phyloP scores from a whole-genome alignment of 2,113 vertebrate genomes.

The Microtus ochrogaster region DNA sequence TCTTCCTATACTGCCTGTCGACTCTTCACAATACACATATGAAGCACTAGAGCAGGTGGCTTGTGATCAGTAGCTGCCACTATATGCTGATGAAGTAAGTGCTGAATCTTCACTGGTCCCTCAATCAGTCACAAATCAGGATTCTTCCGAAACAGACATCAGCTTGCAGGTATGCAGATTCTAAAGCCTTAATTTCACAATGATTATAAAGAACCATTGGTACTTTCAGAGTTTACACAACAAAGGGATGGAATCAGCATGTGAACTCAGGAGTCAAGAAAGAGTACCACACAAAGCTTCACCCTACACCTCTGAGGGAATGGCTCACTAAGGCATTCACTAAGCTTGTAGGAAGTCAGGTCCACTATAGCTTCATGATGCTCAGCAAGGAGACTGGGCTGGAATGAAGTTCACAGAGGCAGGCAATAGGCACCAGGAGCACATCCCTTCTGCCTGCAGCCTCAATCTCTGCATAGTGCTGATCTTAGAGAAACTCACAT shows the following conservation, averaged over 20 bases:
- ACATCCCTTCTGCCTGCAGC: not conserved
- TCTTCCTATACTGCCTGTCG: not conserved
- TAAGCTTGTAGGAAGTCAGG: not conserved
- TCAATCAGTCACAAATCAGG: not conserved
- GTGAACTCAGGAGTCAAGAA: not conserved
- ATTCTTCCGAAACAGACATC: no score
- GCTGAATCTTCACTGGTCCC: not conserved
- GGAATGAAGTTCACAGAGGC: not conserved
- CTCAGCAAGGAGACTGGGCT: not conserved
- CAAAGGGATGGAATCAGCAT: not conserved
- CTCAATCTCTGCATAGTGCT: not conserved
- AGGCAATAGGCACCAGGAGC: not conserved
- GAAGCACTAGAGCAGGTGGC: not conserved
- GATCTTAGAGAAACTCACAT: fast-evolving
- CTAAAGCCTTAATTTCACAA: not conserved
- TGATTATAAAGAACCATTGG: no score
- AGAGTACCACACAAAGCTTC: not conserved
- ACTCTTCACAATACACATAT: not conserved
- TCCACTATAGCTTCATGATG: fast-evolving
- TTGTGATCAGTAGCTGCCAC: no score
- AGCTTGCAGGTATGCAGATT: no score
- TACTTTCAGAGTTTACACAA: not conserved
- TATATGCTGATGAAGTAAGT: not conserved
- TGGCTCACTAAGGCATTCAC: fast-evolving
- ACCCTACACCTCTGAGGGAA: no score